These are phyloP conservation scores for Poeciliopsis turrubarensis DNA, from an alignment of 2,113 vertebrate genomes.

Conservation along the genomic window DNA sequence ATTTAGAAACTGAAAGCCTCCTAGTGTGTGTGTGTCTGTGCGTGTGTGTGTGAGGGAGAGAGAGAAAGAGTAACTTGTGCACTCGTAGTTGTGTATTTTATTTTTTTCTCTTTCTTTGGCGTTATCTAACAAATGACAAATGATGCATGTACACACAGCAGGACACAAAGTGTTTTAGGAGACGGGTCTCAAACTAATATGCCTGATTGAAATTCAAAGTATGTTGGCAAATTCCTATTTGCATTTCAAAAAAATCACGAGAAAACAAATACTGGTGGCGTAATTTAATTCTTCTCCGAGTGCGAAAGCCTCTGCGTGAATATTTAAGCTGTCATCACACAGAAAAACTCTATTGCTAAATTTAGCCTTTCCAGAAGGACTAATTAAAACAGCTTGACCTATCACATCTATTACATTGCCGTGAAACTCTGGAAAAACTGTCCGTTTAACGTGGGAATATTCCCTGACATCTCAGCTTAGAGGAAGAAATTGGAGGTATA, in stretches of 20 bases:
- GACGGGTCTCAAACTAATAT: conserved; percentile 2
- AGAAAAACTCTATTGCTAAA: conserved; percentile 25
- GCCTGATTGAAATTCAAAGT: conserved; percentile 14
- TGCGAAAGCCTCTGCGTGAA: neutral
- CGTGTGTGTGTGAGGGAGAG: conserved; percentile 4
- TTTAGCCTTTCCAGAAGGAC: conserved; percentile 32
- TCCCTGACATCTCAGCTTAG: conserved; percentile 42
- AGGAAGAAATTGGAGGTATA: conserved; percentile 23
- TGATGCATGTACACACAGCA: conserved; percentile 5
- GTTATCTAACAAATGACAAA: conserved; percentile 58
- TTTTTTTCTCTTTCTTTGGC: conserved; percentile 29
- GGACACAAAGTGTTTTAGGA: conserved; percentile 8
- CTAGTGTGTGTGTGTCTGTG: conserved; percentile 33
- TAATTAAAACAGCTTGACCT: conserved; percentile 65
- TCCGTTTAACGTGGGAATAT: conserved; percentile 47
- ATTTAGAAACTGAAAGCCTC: conserved; percentile 81
- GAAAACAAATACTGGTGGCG: neutral
- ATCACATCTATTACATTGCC: conserved; percentile 58
- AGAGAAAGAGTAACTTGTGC: conserved; percentile 39
- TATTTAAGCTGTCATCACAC: conserved; percentile 1
- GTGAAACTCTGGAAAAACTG: conserved; percentile 27
- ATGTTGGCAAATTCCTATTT: conserved; percentile 13
- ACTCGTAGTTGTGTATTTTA: conserved; percentile 22
- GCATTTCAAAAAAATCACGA: neutral
- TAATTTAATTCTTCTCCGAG: neutral